A percentile compares a stretch with the other conserved stretches of the same genome.
Conservation (phyloP, 2,113 vertebrate genomes). For the Cygnus atratus region DNA sequence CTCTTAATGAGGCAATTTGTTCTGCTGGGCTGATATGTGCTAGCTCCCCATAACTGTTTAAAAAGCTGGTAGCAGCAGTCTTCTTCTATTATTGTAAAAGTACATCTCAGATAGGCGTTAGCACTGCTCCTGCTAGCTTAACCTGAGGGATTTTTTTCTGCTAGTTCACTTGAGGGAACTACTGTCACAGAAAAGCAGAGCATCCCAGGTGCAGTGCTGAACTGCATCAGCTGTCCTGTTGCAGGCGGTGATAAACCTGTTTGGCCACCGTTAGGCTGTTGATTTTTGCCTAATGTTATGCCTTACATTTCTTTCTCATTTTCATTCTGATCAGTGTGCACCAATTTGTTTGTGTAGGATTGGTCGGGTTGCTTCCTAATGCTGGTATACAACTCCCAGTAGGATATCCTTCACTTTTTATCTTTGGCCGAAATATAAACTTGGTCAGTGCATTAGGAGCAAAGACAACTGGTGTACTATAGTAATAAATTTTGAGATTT, state of each 20-base stretch:
- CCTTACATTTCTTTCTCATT: background rate
- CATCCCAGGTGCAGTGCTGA: background rate
- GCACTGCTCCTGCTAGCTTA: background rate
- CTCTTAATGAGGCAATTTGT: constrained; percentile 45
- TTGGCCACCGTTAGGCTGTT: background rate
- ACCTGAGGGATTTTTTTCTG: background rate
- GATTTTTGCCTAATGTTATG: background rate
- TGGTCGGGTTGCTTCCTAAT: background rate
- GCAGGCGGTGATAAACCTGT: background rate
- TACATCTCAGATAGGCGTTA: background rate
- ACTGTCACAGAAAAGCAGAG: background rate
- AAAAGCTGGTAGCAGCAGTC: constrained; percentile 20
- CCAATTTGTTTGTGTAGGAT: background rate
- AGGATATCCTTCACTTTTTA: background rate
- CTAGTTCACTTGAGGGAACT: background rate
- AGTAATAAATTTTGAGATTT: background rate
- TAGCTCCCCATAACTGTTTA: constrained; percentile 14
- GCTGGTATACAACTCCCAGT: background rate
- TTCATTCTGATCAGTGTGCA: background rate
- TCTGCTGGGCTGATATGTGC: constrained; percentile 15
- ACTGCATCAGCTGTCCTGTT: background rate
- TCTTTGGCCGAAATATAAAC: background rate
- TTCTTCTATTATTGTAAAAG: constrained; percentile 3
- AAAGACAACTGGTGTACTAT: background rate
- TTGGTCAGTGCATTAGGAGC: background rate